These are phyloP conservation scores for Palythoa grandis DNA, from an alignment of 92 coral and sea anemone genomes.

Conservation along the genomic window DNA sequence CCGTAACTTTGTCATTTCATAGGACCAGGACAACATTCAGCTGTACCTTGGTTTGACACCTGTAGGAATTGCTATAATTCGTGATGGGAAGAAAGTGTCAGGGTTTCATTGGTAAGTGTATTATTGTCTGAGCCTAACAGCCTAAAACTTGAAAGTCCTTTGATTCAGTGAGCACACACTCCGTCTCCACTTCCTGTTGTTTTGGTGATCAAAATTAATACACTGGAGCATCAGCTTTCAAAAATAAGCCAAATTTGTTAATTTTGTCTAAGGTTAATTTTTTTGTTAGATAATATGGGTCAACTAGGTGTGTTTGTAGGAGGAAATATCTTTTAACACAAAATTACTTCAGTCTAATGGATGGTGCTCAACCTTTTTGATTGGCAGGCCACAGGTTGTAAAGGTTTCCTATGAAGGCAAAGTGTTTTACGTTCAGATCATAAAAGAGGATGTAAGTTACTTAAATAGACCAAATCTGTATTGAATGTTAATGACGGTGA, in stretches of 20 bases:
- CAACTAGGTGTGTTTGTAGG: not conserved
- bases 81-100: conserved; percentile 97
- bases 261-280: too few relatives aligned
- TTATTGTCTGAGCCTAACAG: too few relatives aligned
- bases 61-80: conserved; percentile 89
- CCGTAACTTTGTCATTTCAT: not conserved
- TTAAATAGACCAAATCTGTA: not conserved
- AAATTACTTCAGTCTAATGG: not conserved
- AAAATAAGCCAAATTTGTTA: too few relatives aligned
- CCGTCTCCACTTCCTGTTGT: not conserved
- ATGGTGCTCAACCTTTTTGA: not conserved
- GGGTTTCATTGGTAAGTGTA: conserved; percentile 86
- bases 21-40: conserved; percentile 98
- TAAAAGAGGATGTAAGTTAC: conserved; percentile 85
- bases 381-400: conserved; percentile 77
- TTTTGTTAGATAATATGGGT: too few relatives aligned
- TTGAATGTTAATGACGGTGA: too few relatives aligned
- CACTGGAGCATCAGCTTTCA: too few relatives aligned
- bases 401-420: conserved; percentile 95
- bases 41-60: conserved; percentile 94
- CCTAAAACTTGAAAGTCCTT: not conserved
- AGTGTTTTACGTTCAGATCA: conserved; percentile 94
- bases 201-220: not conserved
- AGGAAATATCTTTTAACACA: not conserved
- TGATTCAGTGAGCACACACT: not conserved